A percentile compares a stretch with the other conserved stretches of the same genome.
phyloP scores from a whole-genome alignment of 1,140 invertebrate species.

The Bombyx mori region DNA sequence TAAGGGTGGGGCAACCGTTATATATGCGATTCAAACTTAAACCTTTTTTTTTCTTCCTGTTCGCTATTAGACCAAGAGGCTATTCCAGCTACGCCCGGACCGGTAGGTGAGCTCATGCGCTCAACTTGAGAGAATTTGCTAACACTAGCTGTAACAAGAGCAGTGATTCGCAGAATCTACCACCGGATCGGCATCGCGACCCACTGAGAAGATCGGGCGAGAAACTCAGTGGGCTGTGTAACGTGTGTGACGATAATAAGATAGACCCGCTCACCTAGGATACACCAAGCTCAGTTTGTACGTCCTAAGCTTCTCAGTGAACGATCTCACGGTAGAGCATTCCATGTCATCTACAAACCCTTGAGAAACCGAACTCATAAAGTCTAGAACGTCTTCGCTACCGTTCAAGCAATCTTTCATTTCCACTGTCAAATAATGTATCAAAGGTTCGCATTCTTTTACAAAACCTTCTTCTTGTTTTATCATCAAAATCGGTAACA shows the following conservation, averaged over 20 bases:
- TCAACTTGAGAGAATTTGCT: no score
- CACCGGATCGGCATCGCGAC: no score
- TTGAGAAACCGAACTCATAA: conserved; percentile 24
- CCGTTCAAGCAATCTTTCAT: conserved; percentile 33
- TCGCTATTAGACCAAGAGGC: no score
- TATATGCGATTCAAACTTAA: no score
- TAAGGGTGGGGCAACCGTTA: no score
- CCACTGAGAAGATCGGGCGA: no score
- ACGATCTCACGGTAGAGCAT: conserved; percentile 16
- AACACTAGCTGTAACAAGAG: no score
- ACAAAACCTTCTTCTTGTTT: conserved; percentile 35
- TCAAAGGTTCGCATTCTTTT: conserved; percentile 23
- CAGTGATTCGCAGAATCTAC: no score
- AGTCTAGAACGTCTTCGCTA: conserved; percentile 41
- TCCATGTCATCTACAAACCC: conserved; percentile 4
- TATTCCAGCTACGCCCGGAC: no score
- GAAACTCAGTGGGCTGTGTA: no score
- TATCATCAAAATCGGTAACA: conserved; percentile 33
- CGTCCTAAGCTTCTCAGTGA: conserved; percentile 30
- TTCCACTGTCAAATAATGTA: conserved; percentile 33
- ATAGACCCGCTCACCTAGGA: conserved; percentile 30
- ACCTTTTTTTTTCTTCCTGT: no score
- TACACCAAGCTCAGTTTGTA: conserved; percentile 26
- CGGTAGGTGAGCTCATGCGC: no score
- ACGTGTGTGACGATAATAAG: neutral